Evolutionary conservation across 2,797 vertebrate genomes (phyloP).

Genomic region (Ctenopoma kingsleyae): DNA sequence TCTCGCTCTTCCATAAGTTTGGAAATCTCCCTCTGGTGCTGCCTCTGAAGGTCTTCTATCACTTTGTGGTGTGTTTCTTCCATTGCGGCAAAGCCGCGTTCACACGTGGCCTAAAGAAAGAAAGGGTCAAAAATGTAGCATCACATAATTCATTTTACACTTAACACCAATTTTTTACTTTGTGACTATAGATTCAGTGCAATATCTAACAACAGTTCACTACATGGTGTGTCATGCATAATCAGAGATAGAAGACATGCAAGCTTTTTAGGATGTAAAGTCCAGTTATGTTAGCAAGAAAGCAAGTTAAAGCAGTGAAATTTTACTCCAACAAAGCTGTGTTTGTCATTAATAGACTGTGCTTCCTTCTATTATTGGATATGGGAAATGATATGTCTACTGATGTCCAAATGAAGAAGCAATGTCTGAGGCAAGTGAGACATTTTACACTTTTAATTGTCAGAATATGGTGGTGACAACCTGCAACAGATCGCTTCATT

Average conservation of each 20-base stretch:
- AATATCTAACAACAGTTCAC: constrained; percentile 28
- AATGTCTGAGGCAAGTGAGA: neutral
- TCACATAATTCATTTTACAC: neutral
- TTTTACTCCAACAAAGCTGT: constrained; percentile 3
- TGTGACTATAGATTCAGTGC: constrained; percentile 34
- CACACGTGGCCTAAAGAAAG: constrained; percentile 91
- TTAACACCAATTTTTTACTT: constrained; percentile 2
- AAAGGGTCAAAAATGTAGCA: constrained; percentile 12
- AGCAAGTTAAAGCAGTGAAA: constrained; percentile 44
- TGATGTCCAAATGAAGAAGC: constrained; percentile 17
- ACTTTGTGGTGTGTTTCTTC: constrained; percentile 98
- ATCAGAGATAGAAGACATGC: constrained; percentile 62
- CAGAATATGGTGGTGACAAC: neutral
- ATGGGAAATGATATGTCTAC: constrained; percentile 55
- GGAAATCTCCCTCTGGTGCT: constrained; percentile 96
- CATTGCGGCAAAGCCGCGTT: constrained; percentile 97
- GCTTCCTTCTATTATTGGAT: constrained; percentile 6
- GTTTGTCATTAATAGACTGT: constrained; percentile 6
- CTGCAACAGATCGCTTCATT: neutral
- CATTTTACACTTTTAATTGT: constrained; percentile 5
- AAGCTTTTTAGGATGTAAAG: constrained; percentile 41
- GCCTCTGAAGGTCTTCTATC: constrained; percentile 94
- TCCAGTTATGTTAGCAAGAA: constrained; percentile 59
- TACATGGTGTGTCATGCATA: constrained; percentile 50
- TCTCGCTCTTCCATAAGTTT: constrained; percentile 96